These are phyloP conservation scores for Musca vetustissima DNA, from an alignment of 1,140 invertebrate genomes.

Conservation along the genomic window DNA sequence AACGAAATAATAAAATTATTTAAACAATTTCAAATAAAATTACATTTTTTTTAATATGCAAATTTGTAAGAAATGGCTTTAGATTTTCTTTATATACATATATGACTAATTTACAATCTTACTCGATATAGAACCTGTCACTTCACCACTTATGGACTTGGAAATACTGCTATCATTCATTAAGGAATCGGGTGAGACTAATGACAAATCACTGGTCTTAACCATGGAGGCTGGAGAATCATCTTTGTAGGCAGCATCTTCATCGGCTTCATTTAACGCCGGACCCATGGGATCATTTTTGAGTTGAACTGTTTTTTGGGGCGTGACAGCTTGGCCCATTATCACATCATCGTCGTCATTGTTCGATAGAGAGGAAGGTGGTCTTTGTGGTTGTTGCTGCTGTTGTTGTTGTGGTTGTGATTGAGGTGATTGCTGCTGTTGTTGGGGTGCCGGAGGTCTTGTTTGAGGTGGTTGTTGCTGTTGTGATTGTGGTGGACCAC, in stretches of 20 bases:
- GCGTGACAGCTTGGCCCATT: constrained; percentile 49
- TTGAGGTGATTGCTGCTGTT: constrained; percentile 24
- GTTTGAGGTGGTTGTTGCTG: constrained; percentile 58
- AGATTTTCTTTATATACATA: constrained; percentile 13
- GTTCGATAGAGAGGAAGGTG: constrained; percentile 37
- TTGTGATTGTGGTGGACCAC: constrained; percentile 61
- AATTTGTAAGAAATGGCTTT: constrained; percentile 14
- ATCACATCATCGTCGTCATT: constrained; percentile 53
- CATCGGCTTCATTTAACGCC: constrained; percentile 42
- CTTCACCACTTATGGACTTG: not conserved
- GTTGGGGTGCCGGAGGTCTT: constrained; percentile 30
- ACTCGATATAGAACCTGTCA: not conserved
- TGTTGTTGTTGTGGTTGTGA: constrained; percentile 33
- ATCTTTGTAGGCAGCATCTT: constrained; percentile 35
- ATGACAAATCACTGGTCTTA: constrained; percentile 19
- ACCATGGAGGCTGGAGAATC: constrained; percentile 26
- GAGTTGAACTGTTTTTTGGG: constrained; percentile 38
- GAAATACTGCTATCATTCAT: not conserved
- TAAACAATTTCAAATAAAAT: not conserved
- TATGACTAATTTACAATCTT: not conserved
- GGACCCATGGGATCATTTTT: constrained; percentile 44
- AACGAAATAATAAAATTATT: constrained; percentile 33
- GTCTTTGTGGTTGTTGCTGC: constrained; percentile 42
- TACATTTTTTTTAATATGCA: no score
- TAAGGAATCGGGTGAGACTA: constrained; percentile 2